Conservation (phyloP, 35 echinoderm and acorn worm genomes). For the Ophiothrix spiculata region DNA sequence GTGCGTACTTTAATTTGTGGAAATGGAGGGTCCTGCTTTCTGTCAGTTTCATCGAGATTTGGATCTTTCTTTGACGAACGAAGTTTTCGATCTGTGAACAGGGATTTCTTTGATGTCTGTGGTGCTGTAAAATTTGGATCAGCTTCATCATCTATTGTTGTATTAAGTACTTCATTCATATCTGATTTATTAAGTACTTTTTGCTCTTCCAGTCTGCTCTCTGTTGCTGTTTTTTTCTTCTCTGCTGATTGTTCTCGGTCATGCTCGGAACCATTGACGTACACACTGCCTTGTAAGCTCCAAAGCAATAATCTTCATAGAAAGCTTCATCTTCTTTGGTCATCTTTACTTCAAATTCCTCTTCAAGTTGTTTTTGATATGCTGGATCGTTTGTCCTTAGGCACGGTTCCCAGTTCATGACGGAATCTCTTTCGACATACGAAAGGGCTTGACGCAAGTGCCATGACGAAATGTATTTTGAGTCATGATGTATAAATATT, state of each 20-base stretch:
- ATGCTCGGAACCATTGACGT: background rate
- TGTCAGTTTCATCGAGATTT: background rate
- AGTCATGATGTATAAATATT: no score
- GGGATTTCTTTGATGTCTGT: background rate
- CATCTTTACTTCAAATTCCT: slow-evolving; percentile 20
- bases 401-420: no score
- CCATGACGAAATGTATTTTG: no score
- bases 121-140: background rate
- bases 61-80: background rate
- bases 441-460: no score
- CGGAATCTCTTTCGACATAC: no score
- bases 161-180: background rate
- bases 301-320: background rate
- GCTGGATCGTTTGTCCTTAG: background rate
- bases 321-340: slow-evolving; percentile 11
- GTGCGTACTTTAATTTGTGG: background rate
- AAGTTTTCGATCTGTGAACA: background rate
- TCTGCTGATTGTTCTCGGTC: background rate
- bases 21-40: background rate
- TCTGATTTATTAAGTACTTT: background rate
- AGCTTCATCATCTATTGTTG: background rate
- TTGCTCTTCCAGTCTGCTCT: background rate
- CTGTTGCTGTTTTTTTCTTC: background rate
- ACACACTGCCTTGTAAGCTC: background rate
- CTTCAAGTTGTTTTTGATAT: slow-evolving; percentile 14